phyloP scores from a whole-genome alignment of 2,888 invertebrate species.

The Pseudococcus jackbeardsleyi region DNA sequence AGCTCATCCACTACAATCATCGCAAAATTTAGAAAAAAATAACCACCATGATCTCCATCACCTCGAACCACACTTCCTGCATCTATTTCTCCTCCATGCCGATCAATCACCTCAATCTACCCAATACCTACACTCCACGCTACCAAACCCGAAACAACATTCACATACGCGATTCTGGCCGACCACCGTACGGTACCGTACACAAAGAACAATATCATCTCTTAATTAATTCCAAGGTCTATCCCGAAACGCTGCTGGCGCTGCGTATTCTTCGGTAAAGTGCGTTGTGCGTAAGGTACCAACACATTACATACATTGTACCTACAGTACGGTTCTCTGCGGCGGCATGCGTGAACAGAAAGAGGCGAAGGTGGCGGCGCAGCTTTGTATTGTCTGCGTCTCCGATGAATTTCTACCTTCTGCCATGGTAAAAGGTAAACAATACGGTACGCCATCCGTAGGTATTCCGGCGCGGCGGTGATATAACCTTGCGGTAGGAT shows the following conservation, averaged over 20 bases:
- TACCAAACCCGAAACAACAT: too few relatives aligned
- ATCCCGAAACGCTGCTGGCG: neutral
- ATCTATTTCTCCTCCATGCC: too few relatives aligned
- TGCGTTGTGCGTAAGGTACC: constrained; percentile 7
- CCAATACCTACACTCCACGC: too few relatives aligned
- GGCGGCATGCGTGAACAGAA: neutral
- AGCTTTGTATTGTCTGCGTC: constrained; percentile 14
- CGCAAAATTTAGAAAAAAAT: too few relatives aligned
- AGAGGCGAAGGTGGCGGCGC: neutral
- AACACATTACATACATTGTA: too few relatives aligned
- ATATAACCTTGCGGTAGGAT: constrained; percentile 32
- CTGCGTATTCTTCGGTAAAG: neutral
- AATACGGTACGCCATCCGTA: neutral
- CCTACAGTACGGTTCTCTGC: too few relatives aligned
- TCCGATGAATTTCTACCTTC: neutral
- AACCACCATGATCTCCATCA: too few relatives aligned
- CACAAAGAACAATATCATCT: neutral
- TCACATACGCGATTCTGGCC: too few relatives aligned
- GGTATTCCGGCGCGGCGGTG: neutral
- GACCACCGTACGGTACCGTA: too few relatives aligned
- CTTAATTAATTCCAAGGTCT: constrained; percentile 19
- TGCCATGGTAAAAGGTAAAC: neutral
- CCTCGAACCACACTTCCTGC: too few relatives aligned
- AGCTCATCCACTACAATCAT: too few relatives aligned
- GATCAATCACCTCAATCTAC: too few relatives aligned